Conservation (phyloP, 2,113 vertebrate species). For the Ancistrus triradiatus region DNA sequence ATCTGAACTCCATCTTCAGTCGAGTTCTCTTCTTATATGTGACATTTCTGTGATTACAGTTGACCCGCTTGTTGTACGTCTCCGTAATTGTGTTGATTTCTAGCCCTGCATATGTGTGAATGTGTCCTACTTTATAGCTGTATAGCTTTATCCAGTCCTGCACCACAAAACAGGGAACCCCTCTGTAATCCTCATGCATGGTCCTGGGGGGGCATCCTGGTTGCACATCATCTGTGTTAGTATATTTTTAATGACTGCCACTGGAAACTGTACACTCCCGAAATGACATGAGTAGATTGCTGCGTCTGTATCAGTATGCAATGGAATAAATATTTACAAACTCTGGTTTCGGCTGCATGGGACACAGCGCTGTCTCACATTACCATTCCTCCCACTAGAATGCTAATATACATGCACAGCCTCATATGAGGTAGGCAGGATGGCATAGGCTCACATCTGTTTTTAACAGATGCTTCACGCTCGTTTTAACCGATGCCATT, state of each 20-base stretch:
- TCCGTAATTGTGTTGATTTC: neutral
- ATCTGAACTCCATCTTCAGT: neutral
- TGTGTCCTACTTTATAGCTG: neutral
- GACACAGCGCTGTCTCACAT: constrained; percentile 51
- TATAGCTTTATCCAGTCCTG: neutral
- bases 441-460: constrained; percentile 49
- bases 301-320: neutral
- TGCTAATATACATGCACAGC: constrained; percentile 61
- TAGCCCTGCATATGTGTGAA: constrained; percentile 9
- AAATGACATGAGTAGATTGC: neutral
- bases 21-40: neutral
- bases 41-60: neutral
- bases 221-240: neutral
- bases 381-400: constrained; percentile 62
- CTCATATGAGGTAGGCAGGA: constrained; percentile 52
- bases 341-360: constrained; percentile 31
- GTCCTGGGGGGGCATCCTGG: too few species aligned
- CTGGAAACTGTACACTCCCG: neutral
- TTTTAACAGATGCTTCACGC: constrained; percentile 56
- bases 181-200: neutral
- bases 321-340: neutral
- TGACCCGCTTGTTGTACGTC: constrained; percentile 14
- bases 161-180: neutral
- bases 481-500: constrained; percentile 67
- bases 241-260: too few species aligned